These are phyloP conservation scores for Verasper variegatus DNA, from an alignment of 2,113 vertebrate genomes.

Conservation along the genomic window DNA sequence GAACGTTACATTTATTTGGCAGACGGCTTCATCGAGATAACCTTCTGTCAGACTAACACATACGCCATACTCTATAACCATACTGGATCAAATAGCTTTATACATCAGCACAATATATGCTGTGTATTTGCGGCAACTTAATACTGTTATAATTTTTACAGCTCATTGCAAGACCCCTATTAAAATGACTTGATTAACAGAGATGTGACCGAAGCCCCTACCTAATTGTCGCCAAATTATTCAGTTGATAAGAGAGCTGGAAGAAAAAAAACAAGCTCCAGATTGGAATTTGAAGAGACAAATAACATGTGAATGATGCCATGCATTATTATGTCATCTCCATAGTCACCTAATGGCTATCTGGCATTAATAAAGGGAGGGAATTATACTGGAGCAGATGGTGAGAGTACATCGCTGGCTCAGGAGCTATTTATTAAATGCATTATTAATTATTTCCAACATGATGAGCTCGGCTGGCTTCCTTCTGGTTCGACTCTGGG, in stretches of 20 bases:
- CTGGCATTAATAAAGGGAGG: slow-evolving; percentile 82
- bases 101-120: slow-evolving; percentile 20
- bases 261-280: slow-evolving; percentile 51
- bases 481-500: slow-evolving; percentile 71
- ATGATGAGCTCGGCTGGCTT: slow-evolving; percentile 79
- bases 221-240: slow-evolving; percentile 70
- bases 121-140: neutral
- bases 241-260: slow-evolving; percentile 59
- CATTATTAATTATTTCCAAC: slow-evolving; percentile 86
- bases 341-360: slow-evolving; percentile 80
- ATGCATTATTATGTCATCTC: slow-evolving; percentile 83
- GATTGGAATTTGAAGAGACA: slow-evolving; percentile 82
- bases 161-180: slow-evolving; percentile 54
- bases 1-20: slow-evolving; percentile 52
- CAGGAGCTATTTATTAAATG: slow-evolving; percentile 87
- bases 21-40: slow-evolving; percentile 53
- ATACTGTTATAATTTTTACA: slow-evolving; percentile 20
- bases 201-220: slow-evolving; percentile 65
- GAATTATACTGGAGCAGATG: slow-evolving; percentile 83
- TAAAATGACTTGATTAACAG: slow-evolving; percentile 68
- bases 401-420: slow-evolving; percentile 79
- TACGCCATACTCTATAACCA: slow-evolving; percentile 6
- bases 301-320: slow-evolving; percentile 81
- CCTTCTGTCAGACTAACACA: slow-evolving; percentile 39
- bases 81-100: slow-evolving; percentile 9